A percentile compares a stretch with the other conserved stretches of the same genome.
These are phyloP conservation scores for Lepidocolaptes lacrymiger DNA, from an alignment of 2,797 vertebrate genomes.

Conservation along the genomic window DNA sequence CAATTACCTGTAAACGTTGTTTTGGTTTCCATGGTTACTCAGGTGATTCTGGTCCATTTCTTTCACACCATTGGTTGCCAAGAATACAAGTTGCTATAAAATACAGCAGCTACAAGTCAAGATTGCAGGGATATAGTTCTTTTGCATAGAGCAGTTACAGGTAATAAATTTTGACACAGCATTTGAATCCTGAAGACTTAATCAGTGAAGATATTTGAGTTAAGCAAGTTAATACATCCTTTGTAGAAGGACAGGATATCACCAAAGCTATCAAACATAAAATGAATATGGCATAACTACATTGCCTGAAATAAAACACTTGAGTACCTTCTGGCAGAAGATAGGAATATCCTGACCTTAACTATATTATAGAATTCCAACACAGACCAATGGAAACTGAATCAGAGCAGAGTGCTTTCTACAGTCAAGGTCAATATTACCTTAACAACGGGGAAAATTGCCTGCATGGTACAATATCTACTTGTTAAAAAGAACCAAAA, in stretches of 20 bases:
- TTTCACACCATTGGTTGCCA: not conserved
- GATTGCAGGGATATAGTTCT: not conserved
- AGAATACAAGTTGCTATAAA: slow-evolving; percentile 24
- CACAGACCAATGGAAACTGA: not conserved
- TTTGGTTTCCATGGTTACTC: slow-evolving; percentile 30
- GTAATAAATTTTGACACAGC: not conserved
- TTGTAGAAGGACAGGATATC: not conserved
- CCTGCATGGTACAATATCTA: not conserved
- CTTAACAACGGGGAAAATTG: not conserved
- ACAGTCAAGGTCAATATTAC: not conserved
- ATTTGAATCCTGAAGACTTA: not conserved
- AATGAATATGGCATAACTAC: not conserved
- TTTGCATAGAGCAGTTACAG: not conserved
- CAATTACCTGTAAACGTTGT: not conserved
- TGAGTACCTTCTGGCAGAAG: not conserved
- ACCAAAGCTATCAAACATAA: not conserved
- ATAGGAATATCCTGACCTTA: not conserved
- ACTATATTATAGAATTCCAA: not conserved
- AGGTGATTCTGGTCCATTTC: slow-evolving; percentile 3
- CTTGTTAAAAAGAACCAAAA: not conserved
- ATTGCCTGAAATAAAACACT: not conserved
- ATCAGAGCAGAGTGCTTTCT: not conserved
- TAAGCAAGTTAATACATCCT: not conserved
- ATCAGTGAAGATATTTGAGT: not conserved
- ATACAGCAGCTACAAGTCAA: not conserved